phyloP scores from a whole-genome alignment of 2,888 invertebrate species.

The Synanthedon myopaeformis region DNA sequence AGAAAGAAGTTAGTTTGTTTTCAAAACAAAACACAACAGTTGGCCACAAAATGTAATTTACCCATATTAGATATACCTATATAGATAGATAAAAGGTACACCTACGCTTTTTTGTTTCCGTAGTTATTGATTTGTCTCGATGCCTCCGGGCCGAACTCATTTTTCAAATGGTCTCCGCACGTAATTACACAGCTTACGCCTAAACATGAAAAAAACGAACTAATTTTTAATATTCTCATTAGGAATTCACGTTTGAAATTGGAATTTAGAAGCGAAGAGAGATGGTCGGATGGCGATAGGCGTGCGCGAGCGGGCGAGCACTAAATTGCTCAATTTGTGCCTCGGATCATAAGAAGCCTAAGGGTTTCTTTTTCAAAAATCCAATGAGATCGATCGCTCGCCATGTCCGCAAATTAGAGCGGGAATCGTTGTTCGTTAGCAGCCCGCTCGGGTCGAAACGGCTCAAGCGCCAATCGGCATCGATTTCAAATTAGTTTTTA shows the following conservation, averaged over 20 bases:
- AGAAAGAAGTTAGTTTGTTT: too few species aligned
- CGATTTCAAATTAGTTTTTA: constrained; percentile 16
- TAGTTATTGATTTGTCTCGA: constrained; percentile 20
- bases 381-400: constrained; percentile 68
- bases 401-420: constrained; percentile 68
- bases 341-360: constrained; percentile 47
- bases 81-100: neutral
- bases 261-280: constrained; percentile 26
- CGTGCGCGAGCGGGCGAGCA: constrained; percentile 39
- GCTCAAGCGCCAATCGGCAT: constrained; percentile 17
- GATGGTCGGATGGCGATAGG: constrained; percentile 20
- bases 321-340: constrained; percentile 68
- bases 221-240: constrained; percentile 44
- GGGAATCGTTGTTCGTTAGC: constrained; percentile 65
- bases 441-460: constrained; percentile 16
- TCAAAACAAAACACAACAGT: too few species aligned
- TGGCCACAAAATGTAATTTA: too few species aligned
- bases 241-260: constrained; percentile 27
- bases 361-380: constrained; percentile 61
- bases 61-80: neutral
- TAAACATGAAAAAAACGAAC: constrained; percentile 27
- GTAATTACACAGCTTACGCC: constrained; percentile 22
- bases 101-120: neutral
- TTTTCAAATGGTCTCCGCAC: constrained; percentile 15
- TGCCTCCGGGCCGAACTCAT: constrained; percentile 18